Base-by-base conservation (phyloP, 2,113 vertebrate species). In the Mobula hypostoma region DNA sequence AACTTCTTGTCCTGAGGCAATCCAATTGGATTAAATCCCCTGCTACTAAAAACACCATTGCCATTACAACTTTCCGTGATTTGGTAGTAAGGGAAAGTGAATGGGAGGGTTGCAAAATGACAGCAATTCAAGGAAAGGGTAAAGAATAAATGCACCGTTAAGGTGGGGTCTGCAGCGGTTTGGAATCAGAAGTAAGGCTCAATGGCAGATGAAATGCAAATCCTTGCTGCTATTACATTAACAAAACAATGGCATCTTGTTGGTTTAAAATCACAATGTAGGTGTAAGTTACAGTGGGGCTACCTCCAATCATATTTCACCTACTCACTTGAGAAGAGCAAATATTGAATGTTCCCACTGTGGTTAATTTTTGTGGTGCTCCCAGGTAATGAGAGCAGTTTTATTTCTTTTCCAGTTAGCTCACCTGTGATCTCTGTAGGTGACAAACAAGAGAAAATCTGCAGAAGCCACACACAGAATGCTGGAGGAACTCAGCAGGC, bases 301-400 rank as follows among this genome's bases (percentile, higher is more conserved):
- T 29, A 15, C 27, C 27, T n/a, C 56, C 83, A 87, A 61, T 61
- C 27, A 61, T 27, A 29, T 61, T 63, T 29, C 58, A 88, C 61
- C 58, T 2, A n/a, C 61, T 27, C 61, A 15, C 61, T 88, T 63
- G 58, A 88, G 58, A 63, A 88, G 83, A 88, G 83, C 58, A 88
- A 88, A 88, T 88, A 88, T 88, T 88, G 83, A 88, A 88, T 63
- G 58, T 88, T 63, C 83, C 29, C 83, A 63, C 83, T 63, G 80
- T 21, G 58, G 27, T 63, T 88, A 12, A 11, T 87, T 29, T 88
- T 5, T 63, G 24, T 24, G 14, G 12, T 87, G 56, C 61, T 87
- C 56, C 11, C 56, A 88, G 27, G 83, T 61, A 85, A 11, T 58
- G 56, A 61, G 24, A 85, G 56, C 11, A 61, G 61, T 88, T 63